phyloP scores from a whole-genome alignment of 2,113 vertebrate species.

The Zingel zingel region DNA sequence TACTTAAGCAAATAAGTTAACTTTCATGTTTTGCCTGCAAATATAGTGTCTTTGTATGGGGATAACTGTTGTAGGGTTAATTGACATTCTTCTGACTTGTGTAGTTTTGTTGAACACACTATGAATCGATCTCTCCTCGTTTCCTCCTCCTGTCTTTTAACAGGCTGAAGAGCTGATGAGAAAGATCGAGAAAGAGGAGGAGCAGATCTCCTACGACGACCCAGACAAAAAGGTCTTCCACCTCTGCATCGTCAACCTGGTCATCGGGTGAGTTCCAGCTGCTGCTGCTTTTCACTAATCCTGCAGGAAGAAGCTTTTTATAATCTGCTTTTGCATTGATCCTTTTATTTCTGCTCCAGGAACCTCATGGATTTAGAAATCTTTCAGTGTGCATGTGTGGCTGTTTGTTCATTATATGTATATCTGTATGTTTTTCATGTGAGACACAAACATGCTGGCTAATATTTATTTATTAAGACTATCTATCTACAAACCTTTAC shows the following conservation, averaged over 20 bases:
- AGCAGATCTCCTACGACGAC: slow-evolving; percentile 91
- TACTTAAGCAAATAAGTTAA: too few species aligned
- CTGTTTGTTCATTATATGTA: too few species aligned
- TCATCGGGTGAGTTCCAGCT: slow-evolving; percentile 88
- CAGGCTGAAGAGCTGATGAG: slow-evolving; percentile 95
- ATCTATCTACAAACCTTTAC: too few species aligned
- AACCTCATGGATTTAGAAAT: neutral
- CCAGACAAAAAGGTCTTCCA: slow-evolving; percentile 96
- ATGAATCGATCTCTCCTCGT: neutral
- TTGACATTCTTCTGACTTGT: neutral
- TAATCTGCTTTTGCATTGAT: neutral
- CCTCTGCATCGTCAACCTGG: slow-evolving; percentile 96
- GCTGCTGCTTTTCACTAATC: too few species aligned
- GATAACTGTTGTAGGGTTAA: too few species aligned
- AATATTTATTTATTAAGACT: too few species aligned
- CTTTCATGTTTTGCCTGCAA: neutral
- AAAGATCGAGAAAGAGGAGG: slow-evolving; percentile 97
- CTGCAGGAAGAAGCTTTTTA: neutral
- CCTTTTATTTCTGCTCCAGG: neutral
- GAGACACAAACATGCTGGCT: too few species aligned
- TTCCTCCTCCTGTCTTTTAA: neutral
- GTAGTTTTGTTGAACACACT: neutral
- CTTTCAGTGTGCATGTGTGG: neutral
- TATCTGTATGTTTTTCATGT: too few species aligned
- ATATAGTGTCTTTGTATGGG: neutral